phyloP scores from a whole-genome alignment of 2,113 vertebrate genomes.

The Chinchilla lanigera region DNA sequence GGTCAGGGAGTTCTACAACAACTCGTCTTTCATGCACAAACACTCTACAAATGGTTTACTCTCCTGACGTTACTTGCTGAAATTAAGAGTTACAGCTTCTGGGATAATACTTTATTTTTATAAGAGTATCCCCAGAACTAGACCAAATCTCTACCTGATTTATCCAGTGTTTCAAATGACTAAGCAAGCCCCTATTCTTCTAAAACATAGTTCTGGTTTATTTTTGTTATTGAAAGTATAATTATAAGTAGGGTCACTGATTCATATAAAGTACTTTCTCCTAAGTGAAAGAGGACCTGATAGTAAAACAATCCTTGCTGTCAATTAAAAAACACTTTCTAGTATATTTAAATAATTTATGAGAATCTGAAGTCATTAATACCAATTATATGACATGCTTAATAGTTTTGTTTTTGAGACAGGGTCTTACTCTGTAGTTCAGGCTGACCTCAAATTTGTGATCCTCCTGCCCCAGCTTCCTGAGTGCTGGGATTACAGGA shows the following conservation, averaged over 20 bases:
- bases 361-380: background rate
- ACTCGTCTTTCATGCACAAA: background rate
- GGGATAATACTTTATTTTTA: constrained; percentile 13
- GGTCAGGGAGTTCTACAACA: background rate
- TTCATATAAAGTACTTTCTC: background rate
- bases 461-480: background rate
- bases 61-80: background rate
- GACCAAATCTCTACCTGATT: background rate
- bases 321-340: background rate
- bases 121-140: background rate
- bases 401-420: background rate
- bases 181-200: background rate
- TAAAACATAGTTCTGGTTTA: constrained; percentile 16
- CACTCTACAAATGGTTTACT: background rate
- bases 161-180: background rate
- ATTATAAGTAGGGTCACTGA: constrained; percentile 11
- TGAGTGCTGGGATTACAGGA: background rate
- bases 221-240: constrained; percentile 26
- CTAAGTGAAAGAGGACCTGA: background rate
- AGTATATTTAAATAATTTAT: constrained; percentile 11
- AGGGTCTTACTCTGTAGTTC: background rate
- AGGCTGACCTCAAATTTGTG: background rate
- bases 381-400: background rate
- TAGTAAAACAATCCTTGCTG: background rate
- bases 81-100: background rate